These are phyloP conservation scores for Melangyna quadrimaculata DNA, from an alignment of 2,888 invertebrate species.

Conservation along the genomic window DNA sequence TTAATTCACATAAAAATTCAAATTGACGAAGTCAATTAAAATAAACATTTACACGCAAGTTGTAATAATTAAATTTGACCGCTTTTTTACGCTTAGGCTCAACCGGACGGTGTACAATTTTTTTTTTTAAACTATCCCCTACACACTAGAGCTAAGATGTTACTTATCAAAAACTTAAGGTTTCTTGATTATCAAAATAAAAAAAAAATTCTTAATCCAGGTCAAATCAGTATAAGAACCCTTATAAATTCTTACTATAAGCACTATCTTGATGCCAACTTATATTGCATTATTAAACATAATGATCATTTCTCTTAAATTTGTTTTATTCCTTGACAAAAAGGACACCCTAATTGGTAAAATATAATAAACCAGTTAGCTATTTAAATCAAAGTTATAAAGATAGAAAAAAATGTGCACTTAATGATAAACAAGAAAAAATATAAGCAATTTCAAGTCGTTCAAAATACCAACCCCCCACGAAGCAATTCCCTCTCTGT, in stretches of 20 bases:
- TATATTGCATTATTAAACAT: too few relatives aligned
- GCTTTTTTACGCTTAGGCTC: too few relatives aligned
- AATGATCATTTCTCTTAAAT: not conserved
- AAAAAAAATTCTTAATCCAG: not conserved
- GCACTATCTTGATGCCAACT: not conserved
- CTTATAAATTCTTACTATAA: not conserved
- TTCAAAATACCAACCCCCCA: constrained; percentile 28
- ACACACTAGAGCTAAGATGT: too few relatives aligned
- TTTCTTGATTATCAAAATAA: not conserved
- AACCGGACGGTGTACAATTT: too few relatives aligned
- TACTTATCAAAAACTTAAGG: too few relatives aligned
- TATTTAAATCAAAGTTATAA: not conserved
- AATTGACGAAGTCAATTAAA: too few relatives aligned
- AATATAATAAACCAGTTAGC: constrained; percentile 26
- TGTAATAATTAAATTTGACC: too few relatives aligned
- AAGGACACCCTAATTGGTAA: constrained; percentile 8
- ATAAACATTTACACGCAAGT: too few relatives aligned
- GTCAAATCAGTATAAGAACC: too few relatives aligned
- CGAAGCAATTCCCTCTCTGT: not conserved
- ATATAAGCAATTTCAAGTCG: constrained; percentile 44
- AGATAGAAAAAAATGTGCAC: not conserved
- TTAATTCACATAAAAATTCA: too few relatives aligned
- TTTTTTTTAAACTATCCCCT: too few relatives aligned
- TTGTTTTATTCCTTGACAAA: not conserved
- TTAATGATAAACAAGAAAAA: constrained; percentile 19